A percentile compares a stretch with the other conserved stretches of the same genome.
Evolutionary conservation across 2,888 invertebrate species (phyloP).

Genomic region (Ctenicera cuprea): DNA sequence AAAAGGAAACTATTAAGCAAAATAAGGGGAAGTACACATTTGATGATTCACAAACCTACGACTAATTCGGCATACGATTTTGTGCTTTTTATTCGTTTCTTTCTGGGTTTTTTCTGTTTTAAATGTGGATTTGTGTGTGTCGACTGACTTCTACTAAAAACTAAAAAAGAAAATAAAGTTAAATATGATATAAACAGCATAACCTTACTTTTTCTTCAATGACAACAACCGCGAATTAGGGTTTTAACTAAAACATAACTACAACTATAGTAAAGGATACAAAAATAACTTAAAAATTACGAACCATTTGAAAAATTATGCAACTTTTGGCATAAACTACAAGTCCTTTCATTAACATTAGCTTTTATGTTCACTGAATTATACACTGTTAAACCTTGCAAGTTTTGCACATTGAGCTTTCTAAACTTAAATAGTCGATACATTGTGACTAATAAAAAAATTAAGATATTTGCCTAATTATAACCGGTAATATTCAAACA

Average conservation of each 20-base stretch:
- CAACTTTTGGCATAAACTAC: constrained; percentile 66
- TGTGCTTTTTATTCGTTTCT: constrained; percentile 58
- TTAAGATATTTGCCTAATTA: not conserved
- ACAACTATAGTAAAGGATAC: not conserved
- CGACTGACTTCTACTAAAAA: constrained; percentile 60
- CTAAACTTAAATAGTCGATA: constrained; percentile 65
- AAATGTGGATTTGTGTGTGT: constrained; percentile 63
- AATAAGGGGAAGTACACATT: not conserved
- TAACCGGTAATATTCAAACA: constrained; percentile 18
- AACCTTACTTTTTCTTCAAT: constrained; percentile 2
- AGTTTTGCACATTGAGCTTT: constrained; percentile 59
- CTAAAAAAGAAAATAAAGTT: constrained; percentile 36
- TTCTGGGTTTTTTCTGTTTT: constrained; percentile 58
- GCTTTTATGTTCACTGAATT: constrained; percentile 41
- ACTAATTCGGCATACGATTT: constrained; percentile 61
- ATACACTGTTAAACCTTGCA: constrained; percentile 61
- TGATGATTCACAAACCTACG: constrained; percentile 57
- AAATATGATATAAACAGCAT: not conserved
- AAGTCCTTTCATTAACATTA: constrained; percentile 60
- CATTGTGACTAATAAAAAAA: constrained; percentile 55
- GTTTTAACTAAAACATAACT: no score
- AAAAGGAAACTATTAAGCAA: constrained; percentile 31
- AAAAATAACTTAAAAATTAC: constrained; percentile 29
- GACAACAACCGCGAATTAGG: no score
- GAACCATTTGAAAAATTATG: constrained; percentile 61